Conservation (phyloP, 2,888 invertebrate species). For the Drepanosiphum platanoidis region DNA sequence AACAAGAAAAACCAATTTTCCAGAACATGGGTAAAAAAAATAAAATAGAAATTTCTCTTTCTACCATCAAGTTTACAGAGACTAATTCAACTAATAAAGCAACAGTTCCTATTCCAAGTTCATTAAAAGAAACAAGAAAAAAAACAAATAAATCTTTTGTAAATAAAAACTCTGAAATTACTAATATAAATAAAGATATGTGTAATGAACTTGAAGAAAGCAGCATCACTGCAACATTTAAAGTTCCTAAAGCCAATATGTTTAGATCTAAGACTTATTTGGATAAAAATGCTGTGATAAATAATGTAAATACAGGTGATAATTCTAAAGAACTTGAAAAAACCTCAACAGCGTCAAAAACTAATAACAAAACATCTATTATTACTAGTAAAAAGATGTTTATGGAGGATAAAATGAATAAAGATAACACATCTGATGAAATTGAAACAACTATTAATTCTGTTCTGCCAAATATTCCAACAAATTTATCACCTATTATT, state of each 20-base stretch:
- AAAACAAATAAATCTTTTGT: background rate
- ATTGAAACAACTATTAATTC: background rate
- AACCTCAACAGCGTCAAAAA: slow-evolving; percentile 1
- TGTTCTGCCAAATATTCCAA: background rate
- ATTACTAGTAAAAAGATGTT: background rate
- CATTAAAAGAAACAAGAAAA: background rate
- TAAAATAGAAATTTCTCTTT: background rate
- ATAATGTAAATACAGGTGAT: background rate
- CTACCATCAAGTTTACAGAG: background rate
- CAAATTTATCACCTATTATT: background rate
- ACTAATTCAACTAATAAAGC: background rate
- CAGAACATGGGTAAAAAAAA: background rate
- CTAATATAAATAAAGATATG: background rate
- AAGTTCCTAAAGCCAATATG: background rate
- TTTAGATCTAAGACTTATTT: background rate
- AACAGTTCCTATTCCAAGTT: background rate
- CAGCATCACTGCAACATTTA: background rate
- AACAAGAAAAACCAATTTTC: background rate
- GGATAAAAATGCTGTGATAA: background rate
- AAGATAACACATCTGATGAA: background rate
- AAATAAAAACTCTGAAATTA: background rate
- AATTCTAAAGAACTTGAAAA: background rate
- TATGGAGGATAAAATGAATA: background rate
- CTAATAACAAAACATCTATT: background rate
- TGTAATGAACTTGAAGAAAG: background rate